Evolutionary conservation across 53 echinoderm and acorn worm genomes (phyloP).

Genomic region (Mesocentrotus franciscanus): DNA sequence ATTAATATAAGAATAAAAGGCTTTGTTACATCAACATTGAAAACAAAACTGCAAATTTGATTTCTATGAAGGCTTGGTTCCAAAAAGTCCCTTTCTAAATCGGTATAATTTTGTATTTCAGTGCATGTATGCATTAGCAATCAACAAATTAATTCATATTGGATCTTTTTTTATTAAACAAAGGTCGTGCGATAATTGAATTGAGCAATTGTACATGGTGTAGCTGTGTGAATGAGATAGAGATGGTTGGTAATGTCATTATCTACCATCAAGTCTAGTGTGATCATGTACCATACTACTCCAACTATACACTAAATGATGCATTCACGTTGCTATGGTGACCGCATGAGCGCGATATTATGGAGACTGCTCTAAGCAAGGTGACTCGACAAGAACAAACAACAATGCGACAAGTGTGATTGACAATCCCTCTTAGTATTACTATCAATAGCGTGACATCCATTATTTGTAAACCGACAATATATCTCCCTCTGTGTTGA

Average conservation of each 20-base stretch:
- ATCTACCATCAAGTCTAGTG: not conserved
- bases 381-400: not conserved
- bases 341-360: constrained; percentile 47
- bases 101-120: not conserved
- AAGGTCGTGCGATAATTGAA: constrained; percentile 1
- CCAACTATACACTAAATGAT: constrained; percentile 28
- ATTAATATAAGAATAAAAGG: too few species aligned
- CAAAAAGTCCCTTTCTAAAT: not conserved
- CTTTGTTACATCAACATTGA: not conserved
- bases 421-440: not conserved
- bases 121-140: not conserved
- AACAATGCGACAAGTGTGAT: not conserved
- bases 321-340: constrained; percentile 25
- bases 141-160: constrained; percentile 22
- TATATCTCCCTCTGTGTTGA: not conserved
- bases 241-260: constrained; percentile 25
- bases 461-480: not conserved
- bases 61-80: not conserved
- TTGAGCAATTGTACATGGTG: not conserved
- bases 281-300: not conserved
- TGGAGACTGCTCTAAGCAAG: not conserved
- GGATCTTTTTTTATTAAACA: constrained; percentile 17
- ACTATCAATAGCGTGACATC: not conserved
- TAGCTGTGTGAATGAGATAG: not conserved
- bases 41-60: not conserved